These are phyloP conservation scores for Bungarus multicinctus DNA, from an alignment of 2,113 vertebrate genomes.

Conservation along the genomic window DNA sequence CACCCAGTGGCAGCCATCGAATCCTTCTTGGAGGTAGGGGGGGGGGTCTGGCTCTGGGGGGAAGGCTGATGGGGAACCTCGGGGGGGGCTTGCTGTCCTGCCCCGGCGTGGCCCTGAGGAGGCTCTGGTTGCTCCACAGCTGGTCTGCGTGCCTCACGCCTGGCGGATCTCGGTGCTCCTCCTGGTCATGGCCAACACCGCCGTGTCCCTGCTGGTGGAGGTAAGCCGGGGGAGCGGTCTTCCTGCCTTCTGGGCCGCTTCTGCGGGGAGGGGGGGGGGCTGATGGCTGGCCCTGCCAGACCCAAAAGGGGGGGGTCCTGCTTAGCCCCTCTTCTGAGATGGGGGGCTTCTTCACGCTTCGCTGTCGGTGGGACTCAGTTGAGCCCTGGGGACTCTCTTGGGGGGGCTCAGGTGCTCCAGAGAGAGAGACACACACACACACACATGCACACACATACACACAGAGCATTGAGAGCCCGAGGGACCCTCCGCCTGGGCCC, in stretches of 20 bases:
- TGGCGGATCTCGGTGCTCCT: slow-evolving; percentile 84
- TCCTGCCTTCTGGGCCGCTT: not conserved
- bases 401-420: not conserved
- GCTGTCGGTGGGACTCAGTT: not conserved
- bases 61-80: not conserved
- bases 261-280: not conserved
- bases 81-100: not conserved
- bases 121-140: slow-evolving; percentile 67
- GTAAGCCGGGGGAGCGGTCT: slow-evolving; percentile 71
- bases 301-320: no score
- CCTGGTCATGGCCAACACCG: slow-evolving; percentile 80
- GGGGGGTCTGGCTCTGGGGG: not conserved
- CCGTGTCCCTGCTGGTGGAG: slow-evolving; percentile 82
- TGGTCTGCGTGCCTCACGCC: slow-evolving; percentile 85
- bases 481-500: not conserved
- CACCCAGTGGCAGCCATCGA: slow-evolving; percentile 78
- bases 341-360: not conserved
- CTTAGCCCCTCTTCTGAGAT: not conserved
- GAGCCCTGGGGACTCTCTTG: not conserved
- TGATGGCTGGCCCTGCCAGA: not conserved
- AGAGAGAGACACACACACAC: no score
- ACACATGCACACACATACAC: no score
- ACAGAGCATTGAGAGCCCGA: no score
- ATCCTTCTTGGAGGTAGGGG: slow-evolving; percentile 80
- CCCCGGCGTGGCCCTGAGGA: not conserved